phyloP scores from a whole-genome alignment of 2,888 invertebrate species.

The Polydrusus tereticollis region DNA sequence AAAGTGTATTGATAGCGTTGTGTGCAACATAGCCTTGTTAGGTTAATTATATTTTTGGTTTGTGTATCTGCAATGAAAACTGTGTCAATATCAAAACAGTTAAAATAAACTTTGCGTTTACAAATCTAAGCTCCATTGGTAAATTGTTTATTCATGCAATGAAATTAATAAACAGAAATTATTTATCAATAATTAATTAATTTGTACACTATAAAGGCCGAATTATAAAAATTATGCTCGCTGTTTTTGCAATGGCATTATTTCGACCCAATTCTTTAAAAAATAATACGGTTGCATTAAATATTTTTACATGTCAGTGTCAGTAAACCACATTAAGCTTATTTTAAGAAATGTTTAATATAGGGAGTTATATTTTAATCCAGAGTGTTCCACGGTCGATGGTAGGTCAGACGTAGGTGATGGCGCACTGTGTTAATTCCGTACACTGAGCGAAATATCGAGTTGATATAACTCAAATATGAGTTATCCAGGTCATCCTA shows the following conservation, averaged over 20 bases:
- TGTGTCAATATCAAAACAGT: constrained; percentile 5
- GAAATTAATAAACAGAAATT: constrained; percentile 21
- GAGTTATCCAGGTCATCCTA: too few relatives aligned
- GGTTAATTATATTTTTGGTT: background rate
- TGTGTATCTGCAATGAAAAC: background rate
- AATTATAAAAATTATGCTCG: background rate
- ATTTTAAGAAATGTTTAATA: too few relatives aligned
- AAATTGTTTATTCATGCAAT: constrained; percentile 12
- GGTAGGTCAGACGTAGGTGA: too few relatives aligned
- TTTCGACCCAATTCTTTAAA: background rate
- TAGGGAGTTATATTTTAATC: too few relatives aligned
- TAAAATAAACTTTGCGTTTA: constrained; percentile 2
- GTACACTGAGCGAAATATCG: too few relatives aligned
- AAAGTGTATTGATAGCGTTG: too few relatives aligned
- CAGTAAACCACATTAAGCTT: too few relatives aligned
- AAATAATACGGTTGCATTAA: background rate
- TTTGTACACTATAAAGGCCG: background rate
- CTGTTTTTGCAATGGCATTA: background rate
- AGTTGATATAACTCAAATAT: too few relatives aligned
- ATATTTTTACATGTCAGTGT: too few relatives aligned
- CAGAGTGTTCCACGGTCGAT: too few relatives aligned
- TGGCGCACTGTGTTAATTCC: too few relatives aligned
- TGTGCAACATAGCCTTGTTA: background rate
- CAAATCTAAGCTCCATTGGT: constrained; percentile 17
- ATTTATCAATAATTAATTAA: constrained; percentile 6